phyloP scores from a whole-genome alignment of 92 coral and sea anemone genomes.

The Zoanthus solanderi region DNA sequence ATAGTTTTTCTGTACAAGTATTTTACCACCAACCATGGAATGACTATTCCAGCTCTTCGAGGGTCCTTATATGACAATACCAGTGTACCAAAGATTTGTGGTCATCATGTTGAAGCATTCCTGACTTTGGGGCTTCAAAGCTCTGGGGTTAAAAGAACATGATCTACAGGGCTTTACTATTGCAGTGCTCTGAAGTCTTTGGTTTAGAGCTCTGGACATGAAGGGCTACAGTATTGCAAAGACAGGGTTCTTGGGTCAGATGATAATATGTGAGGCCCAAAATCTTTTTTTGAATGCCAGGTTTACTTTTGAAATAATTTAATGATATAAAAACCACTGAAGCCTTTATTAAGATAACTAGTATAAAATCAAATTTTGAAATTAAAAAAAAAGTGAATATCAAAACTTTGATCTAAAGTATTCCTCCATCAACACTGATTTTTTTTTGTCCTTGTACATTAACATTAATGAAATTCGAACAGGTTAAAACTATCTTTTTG shows the following conservation, averaged over 20 bases:
- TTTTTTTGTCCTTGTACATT: slow-evolving; percentile 5
- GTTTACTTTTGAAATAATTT: not conserved
- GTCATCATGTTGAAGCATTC: slow-evolving; percentile 10
- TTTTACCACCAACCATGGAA: slow-evolving; percentile 18
- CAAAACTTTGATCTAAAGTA: not conserved
- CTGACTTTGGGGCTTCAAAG: slow-evolving; percentile 6
- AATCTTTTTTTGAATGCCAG: not conserved
- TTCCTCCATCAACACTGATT: slow-evolving; percentile 1
- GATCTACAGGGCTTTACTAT: slow-evolving; percentile 1
- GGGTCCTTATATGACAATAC: slow-evolving; percentile 1
- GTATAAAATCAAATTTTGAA: slow-evolving; percentile 8
- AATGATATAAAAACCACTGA: slow-evolving; percentile 6
- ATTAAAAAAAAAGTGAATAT: not conserved
- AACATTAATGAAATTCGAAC: not conserved
- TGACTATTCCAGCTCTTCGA: slow-evolving; percentile 4
- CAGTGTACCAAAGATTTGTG: not conserved
- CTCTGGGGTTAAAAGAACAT: not conserved
- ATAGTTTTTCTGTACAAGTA: slow-evolving; percentile 26
- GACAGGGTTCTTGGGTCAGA: not conserved
- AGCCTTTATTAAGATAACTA: not conserved
- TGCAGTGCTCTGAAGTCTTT: slow-evolving; percentile 11
- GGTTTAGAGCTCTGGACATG: slow-evolving; percentile 4
- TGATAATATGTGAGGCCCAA: slow-evolving; percentile 7
- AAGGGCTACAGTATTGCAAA: not conserved
- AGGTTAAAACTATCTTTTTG: slow-evolving; percentile 16